phyloP scores from a whole-genome alignment of 2,113 vertebrate genomes.

The Edolisoma coerulescens region DNA sequence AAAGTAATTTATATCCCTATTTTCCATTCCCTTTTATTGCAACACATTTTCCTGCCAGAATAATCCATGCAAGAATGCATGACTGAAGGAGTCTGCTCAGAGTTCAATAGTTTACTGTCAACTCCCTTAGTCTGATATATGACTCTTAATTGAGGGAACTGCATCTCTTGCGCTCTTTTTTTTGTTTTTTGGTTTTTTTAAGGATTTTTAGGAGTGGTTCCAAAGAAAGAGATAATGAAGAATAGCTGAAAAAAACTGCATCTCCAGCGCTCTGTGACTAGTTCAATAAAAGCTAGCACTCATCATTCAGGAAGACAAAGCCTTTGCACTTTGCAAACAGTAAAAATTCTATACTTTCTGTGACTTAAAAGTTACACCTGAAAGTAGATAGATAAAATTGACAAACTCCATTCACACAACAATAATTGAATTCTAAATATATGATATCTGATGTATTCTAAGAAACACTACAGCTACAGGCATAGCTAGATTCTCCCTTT shows the following conservation, averaged over 20 bases:
- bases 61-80: slow-evolving; percentile 48
- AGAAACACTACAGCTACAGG: not conserved
- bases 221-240: not conserved
- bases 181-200: not conserved
- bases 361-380: not conserved
- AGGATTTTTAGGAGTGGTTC: not conserved
- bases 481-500: not conserved
- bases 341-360: not conserved
- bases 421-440: not conserved
- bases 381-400: not conserved
- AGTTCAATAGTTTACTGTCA: slow-evolving; percentile 25
- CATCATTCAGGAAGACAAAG: not conserved
- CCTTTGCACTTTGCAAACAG: not conserved
- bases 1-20: slow-evolving; percentile 39
- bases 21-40: slow-evolving; percentile 39
- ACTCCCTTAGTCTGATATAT: slow-evolving; percentile 12
- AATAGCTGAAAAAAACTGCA: not conserved
- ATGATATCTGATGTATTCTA: not conserved
- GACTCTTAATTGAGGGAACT: not conserved
- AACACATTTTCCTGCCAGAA: slow-evolving; percentile 57
- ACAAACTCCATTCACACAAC: not conserved
- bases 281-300: not conserved
- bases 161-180: not conserved
- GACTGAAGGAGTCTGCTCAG: slow-evolving; percentile 24
- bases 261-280: not conserved